Evolutionary conservation across 2,797 vertebrate species (phyloP), one percentile per base, ranked within the genome.

Genomic region (Lagorchestes hirsutus): DNA sequence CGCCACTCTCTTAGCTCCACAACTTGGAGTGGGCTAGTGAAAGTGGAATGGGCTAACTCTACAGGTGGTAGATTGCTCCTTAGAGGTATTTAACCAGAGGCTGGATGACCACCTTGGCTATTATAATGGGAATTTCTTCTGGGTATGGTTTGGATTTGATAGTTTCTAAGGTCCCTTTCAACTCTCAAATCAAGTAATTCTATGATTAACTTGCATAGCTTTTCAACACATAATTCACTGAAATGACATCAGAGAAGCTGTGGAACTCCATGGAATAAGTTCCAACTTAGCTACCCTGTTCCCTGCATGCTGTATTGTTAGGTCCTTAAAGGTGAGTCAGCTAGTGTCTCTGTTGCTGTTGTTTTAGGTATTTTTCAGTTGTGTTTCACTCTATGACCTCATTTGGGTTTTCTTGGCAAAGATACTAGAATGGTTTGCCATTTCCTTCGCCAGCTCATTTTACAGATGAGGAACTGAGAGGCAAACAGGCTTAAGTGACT

Each of bases 221-320:
- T 87, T 50, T 87, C 4, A 87, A 87, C 40, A 87, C 54, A 50
- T 91, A 54, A 93, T 57, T 93, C 22, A 95, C 93, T 90, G 87
- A 67, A 96, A 93, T 92, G 58, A 93, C 34, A 34, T 93, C 90
- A 28, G 27, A 90, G 56, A 10, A 82, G 29, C 1, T 94, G n/a
- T 29, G 54, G 24, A 50, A 95, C 58, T 90, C 28, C 55, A 95
- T 2, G 82, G 3, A 90, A 82, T 34, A 24, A 92, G 27, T 24
- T 96, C 57, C 92, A 93, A 34, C 18, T 93, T 94, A 94, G 24
- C n/a, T 90, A 91, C 14, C 74, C 82, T 94, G 62, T 57, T 96
- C 91, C 11, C 97, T 87, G 90, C 40, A 24, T 97, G 67, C 29
- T 27, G 93, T 40, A 34, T 94, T 0, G 93, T 28, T 95, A 91